phyloP scores from a whole-genome alignment of 2,797 vertebrate genomes.

The Okamejei kenojei region DNA sequence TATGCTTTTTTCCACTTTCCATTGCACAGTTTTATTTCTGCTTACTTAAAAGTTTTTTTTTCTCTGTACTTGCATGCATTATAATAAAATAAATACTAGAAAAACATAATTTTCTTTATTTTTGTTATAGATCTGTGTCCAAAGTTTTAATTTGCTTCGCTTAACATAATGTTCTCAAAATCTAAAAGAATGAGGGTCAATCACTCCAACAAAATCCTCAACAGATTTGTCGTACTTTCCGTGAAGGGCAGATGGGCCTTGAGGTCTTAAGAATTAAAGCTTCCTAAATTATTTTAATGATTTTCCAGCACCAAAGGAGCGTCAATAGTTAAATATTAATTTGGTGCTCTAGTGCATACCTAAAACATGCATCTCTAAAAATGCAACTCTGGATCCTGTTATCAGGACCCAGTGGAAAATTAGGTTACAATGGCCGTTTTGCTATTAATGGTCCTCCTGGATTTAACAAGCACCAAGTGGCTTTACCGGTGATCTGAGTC shows the following conservation, averaged over 20 bases:
- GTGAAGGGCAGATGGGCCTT: background rate
- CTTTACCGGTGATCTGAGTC: background rate
- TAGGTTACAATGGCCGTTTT: background rate
- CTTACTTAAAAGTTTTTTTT: background rate
- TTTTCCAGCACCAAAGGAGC: background rate
- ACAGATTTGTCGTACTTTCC: background rate
- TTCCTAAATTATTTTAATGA: background rate
- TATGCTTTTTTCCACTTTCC: background rate
- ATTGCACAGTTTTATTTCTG: background rate
- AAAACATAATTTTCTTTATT: background rate
- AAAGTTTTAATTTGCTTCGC: slow-evolving; percentile 9
- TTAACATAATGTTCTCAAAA: background rate
- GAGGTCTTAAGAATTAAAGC: background rate
- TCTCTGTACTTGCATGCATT: background rate
- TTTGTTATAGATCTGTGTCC: background rate
- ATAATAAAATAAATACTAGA: background rate
- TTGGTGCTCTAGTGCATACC: background rate
- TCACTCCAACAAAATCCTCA: background rate
- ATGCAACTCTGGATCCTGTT: background rate
- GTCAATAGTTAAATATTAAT: background rate
- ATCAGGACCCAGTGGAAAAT: background rate
- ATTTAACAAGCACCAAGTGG: background rate
- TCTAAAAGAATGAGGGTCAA: background rate
- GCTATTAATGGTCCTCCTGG: background rate
- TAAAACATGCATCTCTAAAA: background rate